Evolutionary conservation across 1,140 invertebrate species (phyloP), one percentile per base, ranked within the genome.

Genomic region (Bombus terrestris): DNA sequence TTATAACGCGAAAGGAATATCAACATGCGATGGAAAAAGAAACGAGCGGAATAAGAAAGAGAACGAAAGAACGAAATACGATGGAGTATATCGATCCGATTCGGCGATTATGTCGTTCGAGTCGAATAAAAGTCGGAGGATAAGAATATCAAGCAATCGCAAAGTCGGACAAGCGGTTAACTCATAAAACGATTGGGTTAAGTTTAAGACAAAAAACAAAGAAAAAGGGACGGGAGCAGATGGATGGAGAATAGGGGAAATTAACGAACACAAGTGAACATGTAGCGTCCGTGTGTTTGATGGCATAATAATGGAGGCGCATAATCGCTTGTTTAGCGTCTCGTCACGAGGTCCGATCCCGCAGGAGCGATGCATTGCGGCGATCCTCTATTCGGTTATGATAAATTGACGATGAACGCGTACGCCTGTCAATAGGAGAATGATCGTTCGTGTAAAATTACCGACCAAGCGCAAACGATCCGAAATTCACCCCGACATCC

Each of bases 261-360:
- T n/a, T 39, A 43, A 47, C 43, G 71, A 78, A 78, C 74, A 43
- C 32, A 8, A 28, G n/a, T 1, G 47, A 68, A 78, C 86, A 13
- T 18, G 64, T 28, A 12, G 53, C 47, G 62, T 68, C 47, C 25
- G 62, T 57, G 66, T 77, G 73, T 86, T 80, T 74, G 76, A 28
- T 69, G 75, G 87, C 79, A 84, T 86, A 89, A 89, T 89, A 89
- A 89, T 86, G 85, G 81, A 72, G 69, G 88, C 85, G 69, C 76
- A 89, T 89, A 89, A 89, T 89, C 85, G 88, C 77, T 39, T 86
- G 88, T 89, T 89, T 86, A 89, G 76, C 81, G 73, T 86, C 88
- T 77, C 88, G 84, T 89, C 83, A 89, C 68, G 85, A 86, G 80
- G 66, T 57, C 43, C 37, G 68, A 62, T 89, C 88, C 88, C 88